These are phyloP conservation scores for Lordiphosa collinella DNA, from an alignment of 1,140 invertebrate genomes.

Conservation along the genomic window DNA sequence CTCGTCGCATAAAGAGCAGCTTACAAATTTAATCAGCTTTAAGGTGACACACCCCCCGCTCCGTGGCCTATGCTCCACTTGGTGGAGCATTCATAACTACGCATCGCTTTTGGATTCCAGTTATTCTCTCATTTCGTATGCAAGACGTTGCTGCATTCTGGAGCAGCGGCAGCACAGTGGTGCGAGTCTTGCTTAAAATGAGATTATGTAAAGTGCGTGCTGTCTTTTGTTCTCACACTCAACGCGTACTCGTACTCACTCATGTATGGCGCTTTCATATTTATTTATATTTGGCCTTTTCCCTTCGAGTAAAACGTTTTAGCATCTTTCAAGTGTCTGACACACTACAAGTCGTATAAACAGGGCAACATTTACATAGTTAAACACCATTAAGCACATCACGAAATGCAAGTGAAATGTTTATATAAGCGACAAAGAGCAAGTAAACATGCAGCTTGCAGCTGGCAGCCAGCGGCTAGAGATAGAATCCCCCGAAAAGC, in stretches of 20 bases:
- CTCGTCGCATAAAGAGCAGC: conserved; percentile 41
- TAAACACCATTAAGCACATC: conserved; percentile 62
- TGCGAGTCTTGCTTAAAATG: conserved; percentile 24
- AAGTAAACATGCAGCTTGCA: conserved; percentile 27
- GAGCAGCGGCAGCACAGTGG: conserved; percentile 53
- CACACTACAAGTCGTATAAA: conserved; percentile 47
- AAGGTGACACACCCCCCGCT: conserved; percentile 12
- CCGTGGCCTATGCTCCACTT: conserved; percentile 48
- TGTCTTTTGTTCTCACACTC: conserved; percentile 33
- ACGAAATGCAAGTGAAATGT: conserved; percentile 65
- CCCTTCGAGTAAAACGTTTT: conserved; percentile 56
- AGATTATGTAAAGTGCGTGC: conserved; percentile 23
- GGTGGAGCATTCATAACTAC: conserved; percentile 64
- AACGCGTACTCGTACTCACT: conserved; percentile 36
- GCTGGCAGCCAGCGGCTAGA: conserved; percentile 5
- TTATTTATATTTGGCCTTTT: conserved; percentile 74
- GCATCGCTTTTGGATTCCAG: conserved; percentile 58
- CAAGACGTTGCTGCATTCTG: conserved; percentile 59
- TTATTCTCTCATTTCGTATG: conserved; percentile 67
- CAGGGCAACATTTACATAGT: conserved; percentile 66
- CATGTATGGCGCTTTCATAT: conserved; percentile 66
- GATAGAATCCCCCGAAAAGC: conserved; percentile 3
- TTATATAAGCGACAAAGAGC: conserved; percentile 57
- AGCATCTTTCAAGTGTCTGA: conserved; percentile 62
- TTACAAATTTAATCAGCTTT: conserved; percentile 75